Evolutionary conservation across 2,888 invertebrate species (phyloP), one percentile per base, ranked within the genome.

Genomic region (Acleris sparsana): DNA sequence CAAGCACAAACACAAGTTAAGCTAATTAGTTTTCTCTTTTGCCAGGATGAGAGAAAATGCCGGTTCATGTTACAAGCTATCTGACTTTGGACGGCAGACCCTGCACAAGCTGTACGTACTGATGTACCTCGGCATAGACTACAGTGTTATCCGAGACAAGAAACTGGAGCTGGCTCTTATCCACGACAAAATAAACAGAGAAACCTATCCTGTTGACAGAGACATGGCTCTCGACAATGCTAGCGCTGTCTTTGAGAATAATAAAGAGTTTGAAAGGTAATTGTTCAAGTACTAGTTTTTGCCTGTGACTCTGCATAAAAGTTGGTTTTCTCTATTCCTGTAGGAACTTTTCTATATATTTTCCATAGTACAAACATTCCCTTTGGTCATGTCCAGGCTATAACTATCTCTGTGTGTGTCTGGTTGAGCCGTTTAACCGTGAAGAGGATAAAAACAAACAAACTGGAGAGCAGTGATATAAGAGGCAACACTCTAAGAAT

Each of bases 41-140:
- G 17, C n/a, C 33, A 93, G 93, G 25, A 76, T 92, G 69, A 78
- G 73, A 62, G 48, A 67, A 2, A 84, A 83, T 68, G 75, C 81
- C 1, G 93, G 93, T 0, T 44, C 72, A 9, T 90, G 90, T 67
- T 90, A 85, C 67, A 90, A 83, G 70, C 72, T 93, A 16, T 80
- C 87, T 5, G 83, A 87, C 11, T 29, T 72, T 18, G 83, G 84
- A 1, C 78, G 81, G 6, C 75, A 53, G 2, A 81, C 86, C 1
- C 73, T 93, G 2, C 72, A 87, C 62, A 84, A 85, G 51, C 73
- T 93, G 18, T 84, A 93, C 69, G 67, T 87, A 4, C 74, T 93
- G 1, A 92, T 89, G 86, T 93, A 91, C 70, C 77, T 93, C 5
- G 93, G 93, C 2, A 86, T 89, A 11, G 80, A 89, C 69, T 86